These are phyloP conservation scores for Callyntrura guangdongensis DNA, from an alignment of 2,888 invertebrate species.

Conservation along the genomic window DNA sequence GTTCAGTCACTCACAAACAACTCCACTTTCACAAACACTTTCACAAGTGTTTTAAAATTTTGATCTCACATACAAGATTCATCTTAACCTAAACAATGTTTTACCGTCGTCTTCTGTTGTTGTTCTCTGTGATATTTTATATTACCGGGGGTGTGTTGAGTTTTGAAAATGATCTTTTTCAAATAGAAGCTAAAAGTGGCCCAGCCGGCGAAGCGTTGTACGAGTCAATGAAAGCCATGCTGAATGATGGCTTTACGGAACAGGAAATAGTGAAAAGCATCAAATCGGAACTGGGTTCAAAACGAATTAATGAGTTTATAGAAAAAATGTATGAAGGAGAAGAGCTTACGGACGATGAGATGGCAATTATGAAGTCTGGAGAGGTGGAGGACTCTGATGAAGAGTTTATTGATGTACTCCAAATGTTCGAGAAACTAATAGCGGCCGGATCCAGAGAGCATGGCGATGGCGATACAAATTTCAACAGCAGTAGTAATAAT, in stretches of 20 bases:
- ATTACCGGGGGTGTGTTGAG: not conserved
- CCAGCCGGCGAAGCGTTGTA: not conserved
- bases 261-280: conserved; percentile 59
- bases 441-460: not conserved
- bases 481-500: not conserved
- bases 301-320: conserved; percentile 52
- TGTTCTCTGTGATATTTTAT: not conserved
- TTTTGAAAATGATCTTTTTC: conserved; percentile 34
- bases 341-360: conserved; percentile 55
- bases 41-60: not conserved
- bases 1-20: not conserved
- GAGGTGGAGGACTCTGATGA: conserved; percentile 64
- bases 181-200: not conserved
- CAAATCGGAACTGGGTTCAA: conserved; percentile 53
- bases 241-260: conserved; percentile 59
- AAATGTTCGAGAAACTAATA: conserved; percentile 24
- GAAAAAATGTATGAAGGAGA: conserved; percentile 59
- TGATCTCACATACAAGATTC: conserved; percentile 8
- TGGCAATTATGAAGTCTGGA: conserved; percentile 54
- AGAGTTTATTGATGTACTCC: conserved; percentile 39
- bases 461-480: not conserved
- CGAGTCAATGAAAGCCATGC: conserved; percentile 59
- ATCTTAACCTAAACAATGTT: no score
- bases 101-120: not conserved
- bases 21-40: not conserved